These are phyloP conservation scores for Leptopilina drosophilae DNA, from an alignment of 2,888 invertebrate genomes.

Conservation along the genomic window DNA sequence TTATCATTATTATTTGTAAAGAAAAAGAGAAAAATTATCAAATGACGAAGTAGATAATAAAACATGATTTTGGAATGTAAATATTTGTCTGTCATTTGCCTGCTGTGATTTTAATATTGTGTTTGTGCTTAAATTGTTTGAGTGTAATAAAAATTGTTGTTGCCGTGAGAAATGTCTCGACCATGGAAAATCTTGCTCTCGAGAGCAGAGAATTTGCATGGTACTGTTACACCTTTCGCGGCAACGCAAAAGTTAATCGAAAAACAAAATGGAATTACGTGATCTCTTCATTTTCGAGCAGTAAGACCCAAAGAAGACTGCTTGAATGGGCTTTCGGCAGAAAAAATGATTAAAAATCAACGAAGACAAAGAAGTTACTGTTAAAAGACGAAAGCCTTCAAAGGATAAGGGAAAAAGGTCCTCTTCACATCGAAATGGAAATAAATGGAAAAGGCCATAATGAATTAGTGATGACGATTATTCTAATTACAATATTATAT, in stretches of 20 bases:
- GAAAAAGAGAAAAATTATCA: not conserved
- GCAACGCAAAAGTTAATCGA: conserved; percentile 25
- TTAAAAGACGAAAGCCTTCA: conserved; percentile 40
- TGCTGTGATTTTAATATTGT: conserved; percentile 25
- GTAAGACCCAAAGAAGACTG: conserved; percentile 55
- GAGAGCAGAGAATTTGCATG: too few species aligned
- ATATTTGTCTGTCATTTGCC: conserved; percentile 20
- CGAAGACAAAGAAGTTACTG: conserved; percentile 45
- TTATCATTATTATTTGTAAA: not conserved
- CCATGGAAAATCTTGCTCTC: too few species aligned
- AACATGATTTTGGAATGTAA: conserved; percentile 39
- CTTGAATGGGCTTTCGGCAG: conserved; percentile 41
- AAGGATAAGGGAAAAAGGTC: conserved; percentile 29
- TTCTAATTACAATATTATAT: conserved; percentile 55
- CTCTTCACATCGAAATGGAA: conserved; percentile 40
- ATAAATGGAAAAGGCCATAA: conserved; percentile 39
- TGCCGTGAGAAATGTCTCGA: too few species aligned
- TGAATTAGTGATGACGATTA: conserved; percentile 52
- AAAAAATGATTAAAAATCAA: conserved; percentile 14
- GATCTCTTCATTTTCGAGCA: conserved; percentile 54
- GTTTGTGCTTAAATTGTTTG: conserved; percentile 1
- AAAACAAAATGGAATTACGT: conserved; percentile 44
- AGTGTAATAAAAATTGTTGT: not conserved
- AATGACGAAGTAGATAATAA: not conserved
- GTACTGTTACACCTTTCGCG: too few species aligned